Percentiles rank a stretch among this genome's conserved stretches.
These are phyloP conservation scores for Forbesichthys papilliferus DNA, from an alignment of 2,113 vertebrate species.

Conservation along the genomic window DNA sequence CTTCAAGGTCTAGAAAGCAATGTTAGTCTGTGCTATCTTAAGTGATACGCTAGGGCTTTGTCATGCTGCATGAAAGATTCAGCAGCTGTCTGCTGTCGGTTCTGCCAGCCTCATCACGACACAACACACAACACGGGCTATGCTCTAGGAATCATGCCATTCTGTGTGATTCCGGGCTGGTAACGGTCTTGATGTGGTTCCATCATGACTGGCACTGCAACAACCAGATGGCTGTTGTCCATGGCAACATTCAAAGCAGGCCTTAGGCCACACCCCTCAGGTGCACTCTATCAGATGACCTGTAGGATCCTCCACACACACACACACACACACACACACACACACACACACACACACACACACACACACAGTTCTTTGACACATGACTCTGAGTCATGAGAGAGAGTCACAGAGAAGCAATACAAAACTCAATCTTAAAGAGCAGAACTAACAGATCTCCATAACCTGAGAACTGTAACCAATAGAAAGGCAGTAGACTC, in stretches of 20 bases:
- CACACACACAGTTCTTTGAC: constrained; percentile 37
- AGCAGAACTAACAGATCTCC: neutral
- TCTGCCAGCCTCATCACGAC: constrained; percentile 14
- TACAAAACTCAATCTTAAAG: constrained; percentile 4
- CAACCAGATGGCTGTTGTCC: constrained; percentile 63
- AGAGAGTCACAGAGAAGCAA: neutral
- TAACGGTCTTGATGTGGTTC: constrained; percentile 53
- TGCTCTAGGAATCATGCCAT: constrained; percentile 45
- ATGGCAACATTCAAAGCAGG: constrained; percentile 43
- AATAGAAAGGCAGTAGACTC: neutral
- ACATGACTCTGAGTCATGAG: constrained; percentile 25
- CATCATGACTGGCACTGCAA: constrained; percentile 34
- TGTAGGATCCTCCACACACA: constrained; percentile 30
- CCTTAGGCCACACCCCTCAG: constrained; percentile 43
- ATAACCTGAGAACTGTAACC: neutral
- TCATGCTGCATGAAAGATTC: constrained; percentile 48
- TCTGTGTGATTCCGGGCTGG: constrained; percentile 34
- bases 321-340: constrained; percentile 4
- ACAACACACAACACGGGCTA: constrained; percentile 33
- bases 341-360: constrained; percentile 23
- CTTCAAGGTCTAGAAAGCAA: neutral
- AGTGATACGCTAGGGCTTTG: constrained; percentile 27
- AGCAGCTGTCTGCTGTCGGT: constrained; percentile 50
- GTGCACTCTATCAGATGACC: constrained; percentile 66
- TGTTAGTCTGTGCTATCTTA: constrained; percentile 23